These are phyloP conservation scores for Sturmia bella DNA, from an alignment of 2,888 invertebrate species.

Conservation along the genomic window DNA sequence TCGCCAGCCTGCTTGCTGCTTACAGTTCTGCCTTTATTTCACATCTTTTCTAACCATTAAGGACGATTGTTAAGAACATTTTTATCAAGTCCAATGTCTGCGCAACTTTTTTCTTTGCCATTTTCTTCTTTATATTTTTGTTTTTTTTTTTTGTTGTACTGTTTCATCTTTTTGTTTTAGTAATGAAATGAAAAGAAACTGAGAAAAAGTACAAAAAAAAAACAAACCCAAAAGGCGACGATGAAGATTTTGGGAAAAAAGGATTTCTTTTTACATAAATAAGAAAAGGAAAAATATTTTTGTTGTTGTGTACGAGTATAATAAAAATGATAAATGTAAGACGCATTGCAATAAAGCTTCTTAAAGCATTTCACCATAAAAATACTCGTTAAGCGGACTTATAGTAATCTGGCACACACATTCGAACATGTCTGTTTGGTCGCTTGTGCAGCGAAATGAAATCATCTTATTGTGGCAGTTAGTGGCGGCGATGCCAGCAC, in stretches of 20 bases:
- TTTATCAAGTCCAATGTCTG: slow-evolving; percentile 57
- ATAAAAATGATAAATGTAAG: slow-evolving; percentile 68
- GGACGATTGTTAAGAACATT: slow-evolving; percentile 27
- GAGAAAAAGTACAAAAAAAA: slow-evolving; percentile 18
- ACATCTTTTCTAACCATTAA: slow-evolving; percentile 13
- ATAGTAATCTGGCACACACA: neutral
- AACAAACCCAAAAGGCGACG: slow-evolving; percentile 48
- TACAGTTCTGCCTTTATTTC: neutral
- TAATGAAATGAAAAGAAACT: slow-evolving; percentile 16
- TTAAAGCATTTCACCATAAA: slow-evolving; percentile 53
- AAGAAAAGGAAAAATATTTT: slow-evolving; percentile 44
- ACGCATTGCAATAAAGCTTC: slow-evolving; percentile 62
- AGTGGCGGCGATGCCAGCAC: slow-evolving; percentile 22
- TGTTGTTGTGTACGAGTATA: slow-evolving; percentile 52
- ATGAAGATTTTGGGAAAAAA: slow-evolving; percentile 43
- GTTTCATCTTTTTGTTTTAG: slow-evolving; percentile 50
- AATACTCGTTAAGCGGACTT: slow-evolving; percentile 28
- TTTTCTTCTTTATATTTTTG: slow-evolving; percentile 44
- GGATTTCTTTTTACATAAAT: no score
- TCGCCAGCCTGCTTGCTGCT: slow-evolving; percentile 33
- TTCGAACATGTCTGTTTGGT: neutral
- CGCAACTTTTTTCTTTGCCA: slow-evolving; percentile 20
- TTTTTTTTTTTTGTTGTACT: slow-evolving; percentile 37
- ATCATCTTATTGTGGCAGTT: slow-evolving; percentile 34
- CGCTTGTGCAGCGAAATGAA: neutral